Evolutionary conservation across 2,113 vertebrate species (phyloP).

Genomic region (Nanorana parkeri): DNA sequence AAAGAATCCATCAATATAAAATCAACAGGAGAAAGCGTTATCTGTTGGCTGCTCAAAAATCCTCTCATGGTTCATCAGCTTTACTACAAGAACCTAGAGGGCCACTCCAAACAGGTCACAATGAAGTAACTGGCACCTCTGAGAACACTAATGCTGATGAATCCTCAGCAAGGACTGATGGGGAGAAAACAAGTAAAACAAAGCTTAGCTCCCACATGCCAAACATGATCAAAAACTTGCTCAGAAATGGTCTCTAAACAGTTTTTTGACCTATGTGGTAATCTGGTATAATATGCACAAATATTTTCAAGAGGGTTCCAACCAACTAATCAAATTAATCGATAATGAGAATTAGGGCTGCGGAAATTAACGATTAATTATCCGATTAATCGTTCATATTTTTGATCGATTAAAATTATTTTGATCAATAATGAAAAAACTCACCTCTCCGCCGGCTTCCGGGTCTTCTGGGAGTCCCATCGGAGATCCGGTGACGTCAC

Average conservation of each 20-base stretch:
- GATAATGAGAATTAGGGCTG: too few species aligned
- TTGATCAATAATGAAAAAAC: too few species aligned
- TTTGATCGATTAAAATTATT: too few species aligned
- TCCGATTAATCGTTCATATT: too few species aligned
- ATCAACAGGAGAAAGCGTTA: conserved; percentile 81
- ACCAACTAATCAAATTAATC: too few species aligned
- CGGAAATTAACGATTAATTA: too few species aligned
- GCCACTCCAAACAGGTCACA: background rate
- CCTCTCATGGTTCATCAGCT: conserved; percentile 12
- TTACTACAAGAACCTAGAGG: background rate
- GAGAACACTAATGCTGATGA: background rate
- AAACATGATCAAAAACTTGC: background rate
- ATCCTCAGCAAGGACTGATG: accelerated
- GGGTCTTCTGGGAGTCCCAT: too few species aligned
- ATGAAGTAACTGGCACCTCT: background rate
- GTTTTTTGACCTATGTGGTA: background rate
- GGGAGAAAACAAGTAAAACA: background rate
- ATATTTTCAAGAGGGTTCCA: too few species aligned
- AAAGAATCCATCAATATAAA: conserved; percentile 77
- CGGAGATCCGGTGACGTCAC: too few species aligned
- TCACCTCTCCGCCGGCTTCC: too few species aligned
- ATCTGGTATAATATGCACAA: background rate
- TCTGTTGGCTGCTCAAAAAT: conserved; percentile 68
- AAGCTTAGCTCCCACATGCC: background rate
- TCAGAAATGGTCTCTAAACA: background rate